These are phyloP conservation scores for Dinocampus coccinellae DNA, from an alignment of 2,888 invertebrate species.

Conservation along the genomic window DNA sequence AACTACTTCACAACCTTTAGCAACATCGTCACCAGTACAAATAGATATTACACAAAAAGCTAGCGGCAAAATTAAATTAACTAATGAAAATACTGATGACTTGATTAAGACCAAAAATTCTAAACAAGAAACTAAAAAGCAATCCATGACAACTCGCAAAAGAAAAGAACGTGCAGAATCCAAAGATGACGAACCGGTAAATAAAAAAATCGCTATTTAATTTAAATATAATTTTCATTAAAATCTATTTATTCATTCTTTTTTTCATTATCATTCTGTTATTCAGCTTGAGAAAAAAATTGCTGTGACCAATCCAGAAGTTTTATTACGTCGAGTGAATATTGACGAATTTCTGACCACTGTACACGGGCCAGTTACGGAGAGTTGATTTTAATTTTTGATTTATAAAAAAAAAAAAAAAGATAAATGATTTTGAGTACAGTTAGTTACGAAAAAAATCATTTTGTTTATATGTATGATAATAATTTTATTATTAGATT, in stretches of 20 bases:
- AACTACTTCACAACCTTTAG: conserved; percentile 50
- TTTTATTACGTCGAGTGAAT: conserved; percentile 51
- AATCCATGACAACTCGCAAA: conserved; percentile 43
- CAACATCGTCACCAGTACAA: conserved; percentile 57
- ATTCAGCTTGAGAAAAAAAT: conserved; percentile 52
- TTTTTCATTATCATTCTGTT: not conserved
- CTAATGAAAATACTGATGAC: conserved; percentile 28
- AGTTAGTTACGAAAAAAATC: not conserved
- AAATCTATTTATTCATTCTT: conserved; percentile 1
- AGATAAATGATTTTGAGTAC: conserved; percentile 34
- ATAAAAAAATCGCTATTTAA: conserved; percentile 16
- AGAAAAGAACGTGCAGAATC: conserved; percentile 50
- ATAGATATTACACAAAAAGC: conserved; percentile 38
- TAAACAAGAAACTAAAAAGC: conserved; percentile 19
- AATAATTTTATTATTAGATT: too few relatives aligned
- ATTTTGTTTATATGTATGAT: too few relatives aligned
- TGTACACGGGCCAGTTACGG: conserved; percentile 55
- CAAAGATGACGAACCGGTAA: conserved; percentile 53
- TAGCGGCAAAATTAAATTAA: conserved; percentile 31
- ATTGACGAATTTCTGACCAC: conserved; percentile 57
- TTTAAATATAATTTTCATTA: not conserved
- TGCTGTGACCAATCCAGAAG: conserved; percentile 52
- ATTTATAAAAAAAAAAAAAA: not conserved
- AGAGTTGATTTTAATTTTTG: not conserved
- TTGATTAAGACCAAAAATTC: conserved; percentile 2